Base-by-base conservation (phyloP, 2,113 vertebrate genomes). In the Nibea coibor region DNA sequence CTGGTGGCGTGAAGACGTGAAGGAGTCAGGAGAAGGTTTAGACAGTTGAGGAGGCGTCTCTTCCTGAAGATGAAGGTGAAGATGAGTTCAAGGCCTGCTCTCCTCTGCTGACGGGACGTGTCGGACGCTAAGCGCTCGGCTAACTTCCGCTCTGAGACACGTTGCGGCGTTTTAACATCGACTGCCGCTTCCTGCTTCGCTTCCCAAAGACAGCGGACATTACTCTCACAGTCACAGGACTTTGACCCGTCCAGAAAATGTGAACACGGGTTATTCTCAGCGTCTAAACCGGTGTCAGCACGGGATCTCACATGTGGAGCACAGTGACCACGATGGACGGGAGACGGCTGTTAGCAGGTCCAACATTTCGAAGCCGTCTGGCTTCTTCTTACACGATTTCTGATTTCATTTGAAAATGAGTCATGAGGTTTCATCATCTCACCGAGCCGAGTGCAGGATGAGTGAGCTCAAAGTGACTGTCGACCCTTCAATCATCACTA, bases 401-500 rank as follows among this genome's bases (percentile, higher is more conserved):
- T 39, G 35, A 26, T 31, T 59, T 31, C 5, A 11, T 2, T n/a
- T 20, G 20, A 76, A 67, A 22, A 56, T 68, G 64, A 68, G 43
- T 65, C 26, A 17, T 9, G 3, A 35, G 61, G 20, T 22, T 24
- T 43, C n/a, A 43, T 50, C 28, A 2, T 10, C 5, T 81, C 71
- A 43, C 2, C 0, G 7, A 24, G 8, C 59, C 1, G 51, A 80
- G 43, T 26, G 12, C n/a, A 51, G 17, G 22, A 35, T 45, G 63
- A 73, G 22, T 57, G 2, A 53, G 62, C 28, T 66, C 5, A 75
- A 69, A 62, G 22, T 24, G 71, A 53, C 54, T 51, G 3, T 24
- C 47, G 54, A 74, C 63, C 56, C 43, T 5, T 53, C 15, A 81
- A 69, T 31, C 67, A 54, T 63, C 39, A 3, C 48, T 35, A 58